Base-by-base conservation (phyloP, 30 jellyfish, hydroid and myxozoan species). In the Phacellophora camtschatica region DNA sequence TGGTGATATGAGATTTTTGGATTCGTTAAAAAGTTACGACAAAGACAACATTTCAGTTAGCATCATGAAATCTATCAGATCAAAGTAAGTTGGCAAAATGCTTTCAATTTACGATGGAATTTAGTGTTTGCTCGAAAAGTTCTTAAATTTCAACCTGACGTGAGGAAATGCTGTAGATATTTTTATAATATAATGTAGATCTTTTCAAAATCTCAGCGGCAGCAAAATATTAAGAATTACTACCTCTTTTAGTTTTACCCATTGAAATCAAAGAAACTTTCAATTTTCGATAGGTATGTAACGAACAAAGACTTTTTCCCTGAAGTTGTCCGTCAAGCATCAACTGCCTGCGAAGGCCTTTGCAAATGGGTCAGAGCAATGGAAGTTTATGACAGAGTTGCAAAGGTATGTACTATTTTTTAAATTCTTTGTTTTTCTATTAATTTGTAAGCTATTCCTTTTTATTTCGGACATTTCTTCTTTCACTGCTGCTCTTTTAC, bases 301-400 rank as follows among this genome's bases (percentile, higher is more conserved):
- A 71, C 98, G 15, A 84, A 92, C 77, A 92, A 92, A 27, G 97
- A 92, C 33, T 92, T 92, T 69, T 86, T 51, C 16, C 98, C 98
- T 4, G 98, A 92, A 19, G 91, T 92, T 20, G 98, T 92, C 23
- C 88, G 96, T 4, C 98, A 92, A 58, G 98, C 98, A 19, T 92
- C 98, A 0, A 59, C 96, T 22, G 98, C 98, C 46, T 92, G 98
- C 62, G 98, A 92, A 82, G 98, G 98, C 9, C 96, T 92, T 36
- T 92, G 98, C 87, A 92, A 92, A 66, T 92, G 98, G 98, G 93
- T 92, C 30, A 58, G 98, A 37, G 98, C 98, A 8, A 92, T 92
- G 98, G 98, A 92, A 46, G 96, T 86, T 36, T 92, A 92, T 56
- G 98, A 92, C 71, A 51, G 98, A 36, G 98, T 92, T 0, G 98